Percentiles rank a stretch among this genome's conserved stretches.
These are phyloP conservation scores for Drosophila pseudoananassae DNA, from an alignment of 1,140 invertebrate species.

Conservation along the genomic window DNA sequence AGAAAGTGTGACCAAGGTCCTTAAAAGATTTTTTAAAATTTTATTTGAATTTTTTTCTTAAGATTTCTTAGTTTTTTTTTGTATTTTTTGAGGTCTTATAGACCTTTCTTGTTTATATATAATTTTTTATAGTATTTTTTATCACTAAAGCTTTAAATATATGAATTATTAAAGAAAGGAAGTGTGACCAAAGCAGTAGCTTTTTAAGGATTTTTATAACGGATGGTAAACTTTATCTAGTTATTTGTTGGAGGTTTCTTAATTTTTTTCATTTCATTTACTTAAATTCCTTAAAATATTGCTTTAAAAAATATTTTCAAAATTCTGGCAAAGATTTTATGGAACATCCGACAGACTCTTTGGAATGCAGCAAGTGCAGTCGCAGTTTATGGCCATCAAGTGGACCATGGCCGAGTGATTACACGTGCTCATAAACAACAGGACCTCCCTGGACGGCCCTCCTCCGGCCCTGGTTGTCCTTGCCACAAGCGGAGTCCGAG, in stretches of 20 bases:
- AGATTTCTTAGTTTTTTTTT: too few relatives aligned
- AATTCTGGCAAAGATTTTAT: background rate
- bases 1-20: background rate
- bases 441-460: conserved; percentile 8
- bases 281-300: background rate
- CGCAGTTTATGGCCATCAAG: conserved; percentile 57
- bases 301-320: background rate
- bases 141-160: too few relatives aligned
- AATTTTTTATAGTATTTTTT: too few relatives aligned
- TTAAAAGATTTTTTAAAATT: conserved; percentile 1
- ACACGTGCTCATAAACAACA: conserved; percentile 73
- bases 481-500: conserved; percentile 8
- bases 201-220: too few relatives aligned
- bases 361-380: conserved; percentile 12
- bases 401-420: conserved; percentile 72
- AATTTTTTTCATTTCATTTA: background rate
- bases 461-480: conserved; percentile 1
- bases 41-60: background rate
- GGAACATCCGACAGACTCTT: background rate
- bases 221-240: background rate
- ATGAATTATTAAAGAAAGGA: too few relatives aligned
- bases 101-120: too few relatives aligned
- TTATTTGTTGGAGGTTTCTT: background rate
- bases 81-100: too few relatives aligned
- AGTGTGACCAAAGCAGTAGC: too few relatives aligned